A percentile compares a stretch with the other conserved stretches of the same genome.
phyloP scores from a whole-genome alignment of 2,113 vertebrate genomes.

The Nesoenas mayeri region DNA sequence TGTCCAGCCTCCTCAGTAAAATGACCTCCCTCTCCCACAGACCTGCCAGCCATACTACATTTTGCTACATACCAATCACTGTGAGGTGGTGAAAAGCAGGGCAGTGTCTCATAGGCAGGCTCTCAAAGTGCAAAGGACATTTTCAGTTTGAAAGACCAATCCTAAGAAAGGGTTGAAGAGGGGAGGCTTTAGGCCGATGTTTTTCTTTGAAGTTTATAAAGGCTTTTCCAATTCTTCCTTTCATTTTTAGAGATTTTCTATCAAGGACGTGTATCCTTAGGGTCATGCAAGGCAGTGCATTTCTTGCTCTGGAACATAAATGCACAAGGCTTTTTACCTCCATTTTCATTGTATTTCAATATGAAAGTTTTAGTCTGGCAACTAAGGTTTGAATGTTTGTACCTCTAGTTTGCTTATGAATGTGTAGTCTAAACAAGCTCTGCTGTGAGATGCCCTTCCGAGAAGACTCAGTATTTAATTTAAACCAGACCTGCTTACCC shows the following conservation, averaged over 20 bases:
- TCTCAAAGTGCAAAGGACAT: neutral
- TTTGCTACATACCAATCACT: neutral
- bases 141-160: neutral
- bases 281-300: neutral
- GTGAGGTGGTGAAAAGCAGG: neutral
- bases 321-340: neutral
- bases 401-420: neutral
- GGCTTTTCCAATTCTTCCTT: neutral
- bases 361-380: neutral
- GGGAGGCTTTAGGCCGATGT: neutral
- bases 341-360: neutral
- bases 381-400: neutral
- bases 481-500: neutral
- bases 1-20: neutral
- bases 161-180: neutral
- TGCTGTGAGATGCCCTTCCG: neutral
- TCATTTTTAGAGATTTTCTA: neutral
- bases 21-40: neutral
- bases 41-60: neutral
- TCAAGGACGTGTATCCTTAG: neutral
- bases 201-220: neutral
- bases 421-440: neutral
- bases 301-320: neutral
- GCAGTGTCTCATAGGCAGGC: neutral
- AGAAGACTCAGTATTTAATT: neutral